Percentiles rank a stretch among this genome's conserved stretches.
Evolutionary conservation across 1,140 invertebrate genomes (phyloP).

Genomic region (Rhagoletis pomonella): DNA sequence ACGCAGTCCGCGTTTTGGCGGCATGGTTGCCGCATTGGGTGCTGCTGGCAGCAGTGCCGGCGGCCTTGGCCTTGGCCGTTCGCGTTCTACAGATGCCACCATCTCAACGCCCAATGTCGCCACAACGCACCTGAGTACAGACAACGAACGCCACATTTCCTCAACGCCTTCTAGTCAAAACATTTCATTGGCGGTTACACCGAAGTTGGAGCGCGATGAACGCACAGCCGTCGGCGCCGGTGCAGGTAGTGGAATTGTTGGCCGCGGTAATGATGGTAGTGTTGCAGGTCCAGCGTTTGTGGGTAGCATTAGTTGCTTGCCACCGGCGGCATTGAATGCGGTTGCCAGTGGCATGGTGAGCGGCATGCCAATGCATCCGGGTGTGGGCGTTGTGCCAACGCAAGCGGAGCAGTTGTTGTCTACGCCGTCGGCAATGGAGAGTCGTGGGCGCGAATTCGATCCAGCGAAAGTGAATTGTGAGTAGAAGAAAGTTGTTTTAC

Average conservation of each 20-base stretch:
- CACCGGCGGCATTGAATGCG: slow-evolving; percentile 64
- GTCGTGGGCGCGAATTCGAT: slow-evolving; percentile 66
- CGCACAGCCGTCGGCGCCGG: slow-evolving; percentile 58
- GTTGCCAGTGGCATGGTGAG: slow-evolving; percentile 50
- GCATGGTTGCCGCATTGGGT: not conserved
- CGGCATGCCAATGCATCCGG: not conserved
- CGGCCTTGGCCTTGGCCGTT: not conserved
- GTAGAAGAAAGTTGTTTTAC: slow-evolving; percentile 57
- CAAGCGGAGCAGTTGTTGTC: slow-evolving; percentile 54
- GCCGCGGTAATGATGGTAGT: slow-evolving; percentile 52
- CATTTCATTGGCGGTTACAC: slow-evolving; percentile 63
- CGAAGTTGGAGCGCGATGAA: slow-evolving; percentile 62
- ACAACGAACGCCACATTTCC: slow-evolving; percentile 61
- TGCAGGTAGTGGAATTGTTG: not conserved
- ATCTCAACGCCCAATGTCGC: not conserved
- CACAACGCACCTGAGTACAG: slow-evolving; percentile 55
- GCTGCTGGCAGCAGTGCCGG: slow-evolving; percentile 35
- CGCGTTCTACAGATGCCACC: slow-evolving; percentile 11
- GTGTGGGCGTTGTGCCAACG: slow-evolving; percentile 3
- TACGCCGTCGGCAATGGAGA: slow-evolving; percentile 61
- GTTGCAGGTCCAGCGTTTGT: slow-evolving; percentile 52
- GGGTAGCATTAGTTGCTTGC: slow-evolving; percentile 70
- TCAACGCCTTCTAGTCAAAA: slow-evolving; percentile 70
- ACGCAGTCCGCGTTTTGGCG: slow-evolving; percentile 52
- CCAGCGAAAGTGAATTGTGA: slow-evolving; percentile 73